Conservation (phyloP, 2,888 invertebrate genomes). For the Drosophila differens region DNA sequence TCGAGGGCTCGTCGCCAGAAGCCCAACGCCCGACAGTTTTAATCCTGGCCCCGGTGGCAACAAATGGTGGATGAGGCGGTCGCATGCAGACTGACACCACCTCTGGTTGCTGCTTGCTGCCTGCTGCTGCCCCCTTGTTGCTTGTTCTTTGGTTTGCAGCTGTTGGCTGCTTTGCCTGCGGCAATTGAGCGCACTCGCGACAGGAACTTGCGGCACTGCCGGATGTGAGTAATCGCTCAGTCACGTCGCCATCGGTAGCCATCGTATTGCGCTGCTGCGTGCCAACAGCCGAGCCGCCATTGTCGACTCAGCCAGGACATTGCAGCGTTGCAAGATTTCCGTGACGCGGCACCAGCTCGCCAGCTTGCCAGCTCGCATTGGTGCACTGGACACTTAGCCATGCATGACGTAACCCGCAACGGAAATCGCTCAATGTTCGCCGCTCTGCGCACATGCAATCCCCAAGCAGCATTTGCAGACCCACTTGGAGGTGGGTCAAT, state of each 20-base stretch:
- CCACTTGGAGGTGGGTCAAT: slow-evolving; percentile 13
- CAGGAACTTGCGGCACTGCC: slow-evolving; percentile 73
- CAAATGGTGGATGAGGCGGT: slow-evolving; percentile 19
- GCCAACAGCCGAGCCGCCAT: background rate
- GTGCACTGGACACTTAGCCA: slow-evolving; percentile 37
- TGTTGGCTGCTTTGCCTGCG: slow-evolving; percentile 15
- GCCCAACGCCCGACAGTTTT: slow-evolving; percentile 60
- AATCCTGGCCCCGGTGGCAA: slow-evolving; percentile 56
- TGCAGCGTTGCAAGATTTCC: slow-evolving; percentile 60
- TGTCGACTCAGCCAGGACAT: slow-evolving; percentile 54
- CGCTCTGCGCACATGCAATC: slow-evolving; percentile 59
- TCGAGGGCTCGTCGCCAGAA: slow-evolving; percentile 47
- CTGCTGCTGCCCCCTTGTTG: background rate
- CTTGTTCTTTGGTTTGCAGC: slow-evolving; percentile 27
- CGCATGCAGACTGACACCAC: slow-evolving; percentile 29
- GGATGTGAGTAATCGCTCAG: slow-evolving; percentile 80
- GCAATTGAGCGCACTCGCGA: slow-evolving; percentile 65
- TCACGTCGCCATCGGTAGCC: slow-evolving; percentile 53
- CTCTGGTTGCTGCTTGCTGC: background rate
- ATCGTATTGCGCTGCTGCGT: slow-evolving; percentile 14
- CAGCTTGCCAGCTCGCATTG: background rate
- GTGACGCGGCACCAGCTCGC: slow-evolving; percentile 4
- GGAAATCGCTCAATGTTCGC: slow-evolving; percentile 68
- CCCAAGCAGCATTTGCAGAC: slow-evolving; percentile 21
- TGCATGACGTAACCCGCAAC: slow-evolving; percentile 75